Conservation (phyloP, 2,888 invertebrate species). For the Monoplex corrugatus region DNA sequence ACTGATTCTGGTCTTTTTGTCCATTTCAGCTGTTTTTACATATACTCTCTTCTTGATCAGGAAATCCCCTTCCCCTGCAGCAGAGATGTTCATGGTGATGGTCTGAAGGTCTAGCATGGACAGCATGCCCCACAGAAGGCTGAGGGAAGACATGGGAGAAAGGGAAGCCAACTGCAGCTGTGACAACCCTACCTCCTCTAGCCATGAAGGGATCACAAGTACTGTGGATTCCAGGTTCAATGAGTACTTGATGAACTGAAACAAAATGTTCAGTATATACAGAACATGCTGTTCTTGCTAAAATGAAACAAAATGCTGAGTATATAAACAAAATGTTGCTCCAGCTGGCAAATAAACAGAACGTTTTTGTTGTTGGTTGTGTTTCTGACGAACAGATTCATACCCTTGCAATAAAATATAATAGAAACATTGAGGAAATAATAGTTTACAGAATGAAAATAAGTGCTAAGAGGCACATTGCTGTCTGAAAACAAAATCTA, state of each 20-base stretch:
- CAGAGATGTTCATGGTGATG: slow-evolving; percentile 54
- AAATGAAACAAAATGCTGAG: not conserved
- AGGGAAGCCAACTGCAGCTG: slow-evolving; percentile 51
- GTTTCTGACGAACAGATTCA: too few relatives aligned
- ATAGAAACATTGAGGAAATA: too few relatives aligned
- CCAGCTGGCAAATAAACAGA: too few relatives aligned
- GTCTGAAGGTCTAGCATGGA: slow-evolving; percentile 62
- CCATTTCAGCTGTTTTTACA: too few relatives aligned
- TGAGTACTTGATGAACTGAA: not conserved
- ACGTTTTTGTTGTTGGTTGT: too few relatives aligned
- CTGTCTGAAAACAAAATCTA: too few relatives aligned
- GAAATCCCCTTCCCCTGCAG: too few relatives aligned
- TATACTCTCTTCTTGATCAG: not conserved
- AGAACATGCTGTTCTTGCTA: not conserved
- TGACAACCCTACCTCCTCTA: slow-evolving; percentile 47
- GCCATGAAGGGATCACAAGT: slow-evolving; percentile 49
- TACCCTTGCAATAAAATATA: too few relatives aligned
- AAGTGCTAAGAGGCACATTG: too few relatives aligned
- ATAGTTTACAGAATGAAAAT: too few relatives aligned
- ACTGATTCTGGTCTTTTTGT: too few relatives aligned
- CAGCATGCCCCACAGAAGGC: slow-evolving; percentile 65
- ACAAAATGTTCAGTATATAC: not conserved
- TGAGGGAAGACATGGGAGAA: slow-evolving; percentile 62
- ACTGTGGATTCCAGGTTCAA: not conserved
- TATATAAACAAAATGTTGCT: too few relatives aligned